phyloP scores from a whole-genome alignment of 1,140 invertebrate species.

The Euglossa dilemma region DNA sequence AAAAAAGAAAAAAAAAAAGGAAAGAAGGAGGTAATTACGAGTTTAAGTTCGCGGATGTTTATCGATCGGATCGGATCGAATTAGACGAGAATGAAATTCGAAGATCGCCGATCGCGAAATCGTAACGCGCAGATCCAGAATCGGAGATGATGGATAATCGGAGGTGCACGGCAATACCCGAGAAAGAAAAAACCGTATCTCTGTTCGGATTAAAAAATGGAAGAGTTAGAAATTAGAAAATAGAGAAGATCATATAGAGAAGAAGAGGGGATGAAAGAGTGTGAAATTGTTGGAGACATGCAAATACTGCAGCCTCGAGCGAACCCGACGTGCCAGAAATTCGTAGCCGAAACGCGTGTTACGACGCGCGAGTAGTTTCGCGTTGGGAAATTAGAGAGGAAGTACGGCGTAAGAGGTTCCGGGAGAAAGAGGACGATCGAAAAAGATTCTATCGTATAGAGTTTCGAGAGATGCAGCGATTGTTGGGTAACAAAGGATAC shows the following conservation, averaged over 20 bases:
- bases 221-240: constrained; percentile 38
- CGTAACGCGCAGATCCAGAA: background rate
- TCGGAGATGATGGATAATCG: background rate
- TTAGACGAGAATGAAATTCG: background rate
- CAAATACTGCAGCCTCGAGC: constrained; percentile 70
- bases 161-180: background rate
- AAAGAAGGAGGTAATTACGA: constrained; percentile 1
- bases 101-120: background rate
- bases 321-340: constrained; percentile 40
- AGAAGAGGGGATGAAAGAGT: constrained; percentile 29
- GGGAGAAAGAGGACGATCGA: constrained; percentile 30
- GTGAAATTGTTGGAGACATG: constrained; percentile 64
- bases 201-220: background rate
- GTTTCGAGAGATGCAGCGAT: constrained; percentile 64
- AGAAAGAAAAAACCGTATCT: constrained; percentile 3
- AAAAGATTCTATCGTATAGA: constrained; percentile 37
- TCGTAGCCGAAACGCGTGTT: background rate
- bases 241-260: constrained; percentile 38
- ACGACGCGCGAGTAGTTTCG: background rate
- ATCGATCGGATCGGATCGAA: background rate
- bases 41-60: background rate
- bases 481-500: constrained; percentile 68
- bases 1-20: background rate
- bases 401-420: constrained; percentile 32
- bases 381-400: background rate